Evolutionary conservation across 2,888 invertebrate genomes (phyloP), one percentile per base, ranked within the genome.

Genomic region (Drosophila kambysellisi): DNA sequence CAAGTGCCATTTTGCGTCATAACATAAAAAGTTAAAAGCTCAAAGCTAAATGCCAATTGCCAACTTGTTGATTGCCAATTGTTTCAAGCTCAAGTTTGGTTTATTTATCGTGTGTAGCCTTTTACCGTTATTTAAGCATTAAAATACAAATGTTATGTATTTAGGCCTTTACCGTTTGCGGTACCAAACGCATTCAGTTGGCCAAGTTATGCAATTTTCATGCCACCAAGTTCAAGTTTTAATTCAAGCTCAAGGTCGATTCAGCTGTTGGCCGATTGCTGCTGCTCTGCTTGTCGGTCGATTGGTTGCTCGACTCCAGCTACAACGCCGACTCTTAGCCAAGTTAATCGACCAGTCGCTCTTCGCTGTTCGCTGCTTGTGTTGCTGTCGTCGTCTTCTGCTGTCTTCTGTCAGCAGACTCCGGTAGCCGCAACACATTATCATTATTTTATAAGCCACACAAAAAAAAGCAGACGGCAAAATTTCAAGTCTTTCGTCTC

Each of bases 171-270:
- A 60, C 70, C 54, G 70, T 70, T 70, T 74, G 70, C 60, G 43
- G 29, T 30, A 64, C 39, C 29, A 30, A 58, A 30, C 69, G 63
- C 63, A 72, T 46, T 51, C 59, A 33, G 43, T 33, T 37, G 29
- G 64, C 63, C 54, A 41, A 15, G 70, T 79, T 87, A 72, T 85
- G 87, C 84, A 85, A 85, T 73, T 88, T 65, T 51, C 43, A 33
- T 57, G 62, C 61, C 56, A 67, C 52, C 83, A 79, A 82, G 81
- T 83, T 85, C 80, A 88, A 85, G 74, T 75, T 78, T 80, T 74
- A 78, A 77, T 80, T 84, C 83, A 89, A 88, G 91, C 83, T 85
- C 91, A 91, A 91, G 88, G 88, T 89, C 83, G 82, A 65, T 70
- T 69, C 46, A 30, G 59, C 63, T 64, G 56, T 64, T 66, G 59